Base-by-base conservation (phyloP, 2,888 invertebrate genomes). In the Hyppa rectilinea region DNA sequence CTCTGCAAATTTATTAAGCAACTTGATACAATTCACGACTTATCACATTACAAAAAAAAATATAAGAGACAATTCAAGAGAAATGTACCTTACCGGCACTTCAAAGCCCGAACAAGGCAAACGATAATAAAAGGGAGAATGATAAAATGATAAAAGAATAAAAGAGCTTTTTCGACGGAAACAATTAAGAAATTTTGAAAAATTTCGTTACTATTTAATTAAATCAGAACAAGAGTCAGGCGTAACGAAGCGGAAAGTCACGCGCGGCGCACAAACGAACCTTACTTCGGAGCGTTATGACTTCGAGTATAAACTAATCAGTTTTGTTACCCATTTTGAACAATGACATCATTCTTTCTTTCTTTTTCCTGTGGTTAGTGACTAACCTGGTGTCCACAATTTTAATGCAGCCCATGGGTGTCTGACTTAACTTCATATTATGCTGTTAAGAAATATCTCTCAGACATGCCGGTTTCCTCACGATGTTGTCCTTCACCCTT, bases 201-300 rank as follows among this genome's bases (percentile, higher is more conserved):
- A 90, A 90, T 89, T n/a, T 89, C 87, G 89, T 89, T 87, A 82
- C 87, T 82, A 83, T 85, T 90, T 92, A 94, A 95, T 94, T 94
- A 92, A 94, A 94, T 95, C 92, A 92, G 90, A 88, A 88, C 87
- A 87, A 85, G 83, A 87, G 85, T 87, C 78, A 83, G 34, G 87
- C 76, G 88, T 90, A 93, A 92, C 94, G 92, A 92, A 91, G 88
- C 94, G 87, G 90, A 83, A 86, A 86, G 91, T 91, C 90, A 90
- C 89, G 91, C 87, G 88, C 85, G 75, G 85, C 76, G 77, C 77
- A 84, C 86, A 78, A 84, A 85, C 85, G 80, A 85, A 86, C 82
- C 77, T 80, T 81, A 76, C 76, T 71, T 81, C 79, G 72, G 70
- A 66, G 52, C 50, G 67, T 72, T 61, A 75, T 73, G 65, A 69